Base-by-base conservation (phyloP, 2,797 vertebrate genomes). In the Helostoma temminkii region DNA sequence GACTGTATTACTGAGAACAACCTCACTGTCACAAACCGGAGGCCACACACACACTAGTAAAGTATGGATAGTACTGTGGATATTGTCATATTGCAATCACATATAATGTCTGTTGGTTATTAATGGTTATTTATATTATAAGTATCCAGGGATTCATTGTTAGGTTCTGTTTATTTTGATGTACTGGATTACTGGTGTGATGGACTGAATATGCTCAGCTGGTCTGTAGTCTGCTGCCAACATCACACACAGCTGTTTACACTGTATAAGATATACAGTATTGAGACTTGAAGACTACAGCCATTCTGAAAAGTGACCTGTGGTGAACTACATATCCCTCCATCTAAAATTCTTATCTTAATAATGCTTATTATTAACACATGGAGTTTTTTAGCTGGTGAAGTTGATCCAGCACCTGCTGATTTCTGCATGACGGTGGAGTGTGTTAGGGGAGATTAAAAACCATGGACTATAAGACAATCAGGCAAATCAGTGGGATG, bases 371-470 rank as follows among this genome's bases (percentile, higher is more conserved):
- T 64, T 49, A 59, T 19, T 30, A 15, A 59, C 0, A 0, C 42
- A 39, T 19, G 67, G 46, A 21, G 68, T 63, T 30, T 67, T 77
- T 67, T 32, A 48, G 21, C 25, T 48, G 14, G 18, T 60, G 36
- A 50, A 61, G 22, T 19, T 2, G 46, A 26, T 53, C 12, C 22
- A 22, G 55, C 55, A 32, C 9, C 25, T 16, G 9, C 26, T 50
- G 36, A 18, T 58, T n/a, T n/a, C 39, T 59, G 47, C 42, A 36
- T 28, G n/a, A 18, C 34, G 8, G 32, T 28, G 3, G 24, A 50
- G 22, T 50, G 9, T 30, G 43, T 48, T 39, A 5, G 46, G 24
- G 46, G 39, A 76, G 28, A 70, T 59, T 48, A 52, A 19, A 47
- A 22, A 49, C 48, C 19, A 36, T 34, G 54, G 47, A 32, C 15